These are phyloP conservation scores for Orthonevra nobilis DNA, from an alignment of 2,888 invertebrate genomes.

Conservation along the genomic window DNA sequence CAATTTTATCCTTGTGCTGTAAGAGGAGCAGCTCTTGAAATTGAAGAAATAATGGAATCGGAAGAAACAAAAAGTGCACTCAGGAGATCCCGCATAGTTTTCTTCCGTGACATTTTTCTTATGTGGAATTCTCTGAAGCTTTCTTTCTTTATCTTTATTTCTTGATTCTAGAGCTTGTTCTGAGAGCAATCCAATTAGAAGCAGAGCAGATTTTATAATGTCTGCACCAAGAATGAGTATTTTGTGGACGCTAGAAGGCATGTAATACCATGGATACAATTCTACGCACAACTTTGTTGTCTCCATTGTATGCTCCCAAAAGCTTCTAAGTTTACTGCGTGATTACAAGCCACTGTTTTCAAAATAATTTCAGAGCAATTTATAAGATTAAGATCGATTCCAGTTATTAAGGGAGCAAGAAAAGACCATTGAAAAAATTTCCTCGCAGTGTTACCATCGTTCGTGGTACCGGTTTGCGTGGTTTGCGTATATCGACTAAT, in stretches of 20 bases:
- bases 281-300: conserved; percentile 4
- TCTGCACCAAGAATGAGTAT: conserved; percentile 10
- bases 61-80: too few relatives aligned
- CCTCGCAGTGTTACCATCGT: background rate
- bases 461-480: background rate
- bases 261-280: conserved; percentile 38
- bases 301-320: background rate
- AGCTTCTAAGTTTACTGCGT: background rate
- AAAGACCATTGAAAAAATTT: background rate
- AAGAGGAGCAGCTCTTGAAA: too few relatives aligned
- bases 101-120: conserved; percentile 29
- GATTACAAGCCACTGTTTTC: background rate
- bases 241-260: conserved; percentile 39
- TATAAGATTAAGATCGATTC: background rate
- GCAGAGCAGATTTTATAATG: conserved; percentile 20
- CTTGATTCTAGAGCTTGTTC: conserved; percentile 46
- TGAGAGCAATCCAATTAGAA: conserved; percentile 41
- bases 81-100: too few relatives aligned
- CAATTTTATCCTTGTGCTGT: too few relatives aligned
- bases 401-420: background rate
- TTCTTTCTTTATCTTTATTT: conserved; percentile 64
- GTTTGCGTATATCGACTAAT: background rate
- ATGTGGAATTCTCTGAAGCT: conserved; percentile 40
- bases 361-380: background rate
- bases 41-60: too few relatives aligned